Evolutionary conservation across 2,113 vertebrate genomes (phyloP), one percentile per base, ranked within the genome.

Genomic region (Brachyistius frenatus): DNA sequence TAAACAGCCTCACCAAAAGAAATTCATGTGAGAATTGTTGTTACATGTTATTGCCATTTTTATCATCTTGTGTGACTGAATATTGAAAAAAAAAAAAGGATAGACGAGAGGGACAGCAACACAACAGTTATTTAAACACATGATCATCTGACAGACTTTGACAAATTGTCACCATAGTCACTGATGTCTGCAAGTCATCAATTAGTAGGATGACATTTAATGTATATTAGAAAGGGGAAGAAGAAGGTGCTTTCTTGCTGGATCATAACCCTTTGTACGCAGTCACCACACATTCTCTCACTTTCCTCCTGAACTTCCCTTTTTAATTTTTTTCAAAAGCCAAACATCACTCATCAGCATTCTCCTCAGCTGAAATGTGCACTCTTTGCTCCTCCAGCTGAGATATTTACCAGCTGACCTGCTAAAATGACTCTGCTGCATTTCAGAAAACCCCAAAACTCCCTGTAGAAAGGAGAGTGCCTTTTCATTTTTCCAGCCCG

Each of bases 221-320:
- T 66, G 16, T 11, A 32, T 31, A 49, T 15, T 30, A 66, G 41
- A 92, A 93, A 90, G 64, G 41, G 91, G 86, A 93, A 92, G 85
- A 80, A n/a, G 3, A 0, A 8, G 0, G 7, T 10, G 30, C 71
- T 70, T 78, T 80, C 16, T 88, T 10, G 62, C 39, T 44, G 44
- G 39, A 67, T 74, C 7, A 79, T 64, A 39, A 57, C 4, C 41
- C 7, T 63, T 64, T 76, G 73, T 64, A 61, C 73, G 76, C 61
- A 66, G 47, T 39, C 57, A 70, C 47, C 14, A 61, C 8, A 64
- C 23, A 44, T 4, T 54, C 54, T 16, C 46, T 72, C 53, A 72
- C 53, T 81, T 39, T 46, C 36, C 30, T 47, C 30, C n/a, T 39
- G 1, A 0, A 87, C 85, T 92, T 91, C 91, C 84, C 41, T 8